These are phyloP conservation scores for Calyptomena viridis DNA, from an alignment of 2,113 vertebrate species.

Conservation along the genomic window DNA sequence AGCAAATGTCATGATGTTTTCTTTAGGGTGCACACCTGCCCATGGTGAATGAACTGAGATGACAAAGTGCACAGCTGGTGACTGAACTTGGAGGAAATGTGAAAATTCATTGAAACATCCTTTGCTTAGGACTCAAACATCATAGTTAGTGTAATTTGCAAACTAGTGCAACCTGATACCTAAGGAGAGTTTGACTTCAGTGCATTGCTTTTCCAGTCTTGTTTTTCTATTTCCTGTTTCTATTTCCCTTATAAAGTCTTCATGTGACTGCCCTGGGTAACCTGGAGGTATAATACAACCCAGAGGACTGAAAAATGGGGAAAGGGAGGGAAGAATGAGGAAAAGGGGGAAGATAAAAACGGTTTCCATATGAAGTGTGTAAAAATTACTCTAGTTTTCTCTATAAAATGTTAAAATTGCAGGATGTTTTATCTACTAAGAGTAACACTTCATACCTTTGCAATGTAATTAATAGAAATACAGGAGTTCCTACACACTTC, in stretches of 20 bases:
- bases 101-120: background rate
- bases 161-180: background rate
- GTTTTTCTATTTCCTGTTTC: rapidly evolving
- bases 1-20: background rate
- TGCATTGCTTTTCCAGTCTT: background rate
- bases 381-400: background rate
- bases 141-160: background rate
- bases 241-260: background rate
- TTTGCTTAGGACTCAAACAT: background rate
- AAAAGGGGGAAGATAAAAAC: background rate
- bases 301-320: background rate
- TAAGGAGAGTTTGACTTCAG: background rate
- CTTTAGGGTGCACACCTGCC: background rate
- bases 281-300: background rate
- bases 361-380: rapidly evolving
- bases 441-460: background rate
- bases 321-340: background rate
- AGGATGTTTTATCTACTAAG: background rate
- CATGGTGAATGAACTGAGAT: background rate
- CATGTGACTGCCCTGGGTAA: background rate
- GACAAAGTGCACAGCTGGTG: background rate
- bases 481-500: background rate
- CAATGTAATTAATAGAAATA: background rate
- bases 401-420: background rate
- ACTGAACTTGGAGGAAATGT: background rate